Conservation (phyloP, 2,888 invertebrate genomes). For the Cremastobaeus sp. region DNA sequence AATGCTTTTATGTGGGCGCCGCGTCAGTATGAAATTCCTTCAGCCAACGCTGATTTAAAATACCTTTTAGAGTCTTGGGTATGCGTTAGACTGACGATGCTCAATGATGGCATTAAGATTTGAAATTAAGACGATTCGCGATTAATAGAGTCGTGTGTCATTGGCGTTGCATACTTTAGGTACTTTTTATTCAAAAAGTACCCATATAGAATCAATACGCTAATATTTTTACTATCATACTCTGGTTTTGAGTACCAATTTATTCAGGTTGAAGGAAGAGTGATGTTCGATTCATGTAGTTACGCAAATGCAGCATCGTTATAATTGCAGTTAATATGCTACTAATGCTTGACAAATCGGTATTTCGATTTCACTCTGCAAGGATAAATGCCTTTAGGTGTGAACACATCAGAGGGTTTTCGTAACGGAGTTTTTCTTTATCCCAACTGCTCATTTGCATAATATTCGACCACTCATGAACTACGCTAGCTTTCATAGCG, state of each 20-base stretch:
- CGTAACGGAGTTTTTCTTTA: too few relatives aligned
- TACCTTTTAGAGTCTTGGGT: conserved; percentile 69
- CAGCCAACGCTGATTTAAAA: conserved; percentile 75
- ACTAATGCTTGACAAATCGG: conserved; percentile 19
- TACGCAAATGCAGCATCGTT: too few relatives aligned
- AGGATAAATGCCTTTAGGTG: conserved; percentile 35
- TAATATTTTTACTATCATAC: too few relatives aligned
- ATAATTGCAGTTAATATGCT: not conserved
- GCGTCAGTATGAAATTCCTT: conserved; percentile 77
- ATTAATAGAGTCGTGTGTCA: conserved; percentile 28
- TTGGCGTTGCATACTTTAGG: too few relatives aligned
- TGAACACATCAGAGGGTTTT: too few relatives aligned
- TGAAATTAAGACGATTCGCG: conserved; percentile 30
- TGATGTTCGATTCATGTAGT: too few relatives aligned
- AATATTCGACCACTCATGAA: too few relatives aligned
- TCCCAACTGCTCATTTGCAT: conserved; percentile 2
- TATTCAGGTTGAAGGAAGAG: too few relatives aligned
- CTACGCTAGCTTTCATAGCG: too few relatives aligned
- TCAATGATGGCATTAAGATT: conserved; percentile 65
- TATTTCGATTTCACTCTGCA: conserved; percentile 33
- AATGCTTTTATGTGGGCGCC: conserved; percentile 75
- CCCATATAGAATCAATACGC: too few relatives aligned
- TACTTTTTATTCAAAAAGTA: too few relatives aligned
- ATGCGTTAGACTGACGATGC: conserved; percentile 19
- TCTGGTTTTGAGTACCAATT: too few relatives aligned